These are phyloP conservation scores for Molanna angustata DNA, from an alignment of 2,888 invertebrate species.

Conservation along the genomic window DNA sequence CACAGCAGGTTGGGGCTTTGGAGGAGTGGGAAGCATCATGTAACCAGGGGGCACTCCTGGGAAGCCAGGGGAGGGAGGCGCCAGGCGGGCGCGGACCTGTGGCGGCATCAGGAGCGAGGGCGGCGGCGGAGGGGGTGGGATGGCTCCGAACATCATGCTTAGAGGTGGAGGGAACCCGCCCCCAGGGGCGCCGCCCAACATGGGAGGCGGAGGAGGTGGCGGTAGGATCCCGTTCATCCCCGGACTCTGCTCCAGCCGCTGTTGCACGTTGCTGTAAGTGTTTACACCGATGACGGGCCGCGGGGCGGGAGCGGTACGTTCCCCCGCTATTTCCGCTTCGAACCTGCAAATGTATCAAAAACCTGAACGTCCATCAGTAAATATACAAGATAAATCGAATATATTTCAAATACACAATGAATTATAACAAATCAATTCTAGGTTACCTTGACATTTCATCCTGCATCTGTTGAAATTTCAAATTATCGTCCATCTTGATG, in stretches of 20 bases:
- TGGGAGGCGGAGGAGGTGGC: slow-evolving; percentile 61
- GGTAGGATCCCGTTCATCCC: slow-evolving; percentile 55
- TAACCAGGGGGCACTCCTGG: slow-evolving; percentile 43
- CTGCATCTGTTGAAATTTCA: slow-evolving; percentile 77
- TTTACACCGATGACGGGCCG: slow-evolving; percentile 70
- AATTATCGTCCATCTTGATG: slow-evolving; percentile 33
- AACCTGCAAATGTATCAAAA: slow-evolving; percentile 57
- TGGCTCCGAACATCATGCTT: slow-evolving; percentile 54
- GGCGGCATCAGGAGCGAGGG: slow-evolving; percentile 68
- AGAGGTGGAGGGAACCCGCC: neutral
- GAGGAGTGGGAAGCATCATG: slow-evolving; percentile 45
- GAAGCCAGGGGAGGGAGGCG: slow-evolving; percentile 43
- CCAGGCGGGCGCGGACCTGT: slow-evolving; percentile 51
- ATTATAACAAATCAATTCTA: neutral
- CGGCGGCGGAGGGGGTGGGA: slow-evolving; percentile 65
- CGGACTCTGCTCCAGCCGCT: slow-evolving; percentile 58
- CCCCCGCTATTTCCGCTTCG: slow-evolving; percentile 80
- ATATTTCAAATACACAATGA: neutral
- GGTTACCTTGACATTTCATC: slow-evolving; percentile 89
- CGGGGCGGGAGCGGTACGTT: slow-evolving; percentile 48
- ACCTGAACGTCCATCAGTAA: slow-evolving; percentile 22
- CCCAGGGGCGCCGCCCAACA: slow-evolving; percentile 35
- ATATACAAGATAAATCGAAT: too few species aligned
- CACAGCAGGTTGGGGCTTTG: slow-evolving; percentile 60
- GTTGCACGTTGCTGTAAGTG: slow-evolving; percentile 69